phyloP scores from a whole-genome alignment of 2,113 vertebrate species.

The Hippocampus abdominalis region DNA sequence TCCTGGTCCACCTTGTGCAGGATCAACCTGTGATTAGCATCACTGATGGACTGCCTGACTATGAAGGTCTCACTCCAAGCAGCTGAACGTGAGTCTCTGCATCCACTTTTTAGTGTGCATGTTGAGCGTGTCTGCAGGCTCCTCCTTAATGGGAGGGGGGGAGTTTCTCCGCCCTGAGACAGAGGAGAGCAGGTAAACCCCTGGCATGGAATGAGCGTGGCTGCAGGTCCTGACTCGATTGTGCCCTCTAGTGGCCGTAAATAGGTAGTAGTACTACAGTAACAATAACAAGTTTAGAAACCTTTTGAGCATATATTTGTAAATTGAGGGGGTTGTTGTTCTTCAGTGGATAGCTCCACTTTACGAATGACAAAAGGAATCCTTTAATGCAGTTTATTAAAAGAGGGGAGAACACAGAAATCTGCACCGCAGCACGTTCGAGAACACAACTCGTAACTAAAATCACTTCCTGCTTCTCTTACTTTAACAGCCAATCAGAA shows the following conservation, averaged over 20 bases:
- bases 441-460: too few species aligned
- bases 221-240: slow-evolving; percentile 30
- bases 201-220: neutral
- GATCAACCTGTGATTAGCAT: slow-evolving; percentile 56
- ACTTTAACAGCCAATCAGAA: too few species aligned
- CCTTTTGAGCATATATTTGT: too few species aligned
- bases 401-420: too few species aligned
- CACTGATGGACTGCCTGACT: slow-evolving; percentile 31
- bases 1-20: slow-evolving; percentile 28
- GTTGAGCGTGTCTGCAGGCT: slow-evolving; percentile 51
- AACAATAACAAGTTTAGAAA: neutral
- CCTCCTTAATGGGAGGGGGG: slow-evolving; percentile 54
- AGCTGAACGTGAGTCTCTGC: slow-evolving; percentile 24
- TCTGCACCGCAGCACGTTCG: too few species aligned
- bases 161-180: slow-evolving; percentile 61
- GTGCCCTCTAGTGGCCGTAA: slow-evolving; percentile 49
- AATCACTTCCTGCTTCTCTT: too few species aligned
- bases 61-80: slow-evolving; percentile 6
- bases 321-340: too few species aligned
- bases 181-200: slow-evolving; percentile 66
- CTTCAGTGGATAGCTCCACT: too few species aligned
- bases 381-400: too few species aligned
- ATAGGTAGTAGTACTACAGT: neutral
- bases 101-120: slow-evolving; percentile 40
- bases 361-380: too few species aligned